Evolutionary conservation across 2,797 vertebrate species (phyloP), one percentile per base, ranked within the genome.

Genomic region (Moxostoma hubbsi): DNA sequence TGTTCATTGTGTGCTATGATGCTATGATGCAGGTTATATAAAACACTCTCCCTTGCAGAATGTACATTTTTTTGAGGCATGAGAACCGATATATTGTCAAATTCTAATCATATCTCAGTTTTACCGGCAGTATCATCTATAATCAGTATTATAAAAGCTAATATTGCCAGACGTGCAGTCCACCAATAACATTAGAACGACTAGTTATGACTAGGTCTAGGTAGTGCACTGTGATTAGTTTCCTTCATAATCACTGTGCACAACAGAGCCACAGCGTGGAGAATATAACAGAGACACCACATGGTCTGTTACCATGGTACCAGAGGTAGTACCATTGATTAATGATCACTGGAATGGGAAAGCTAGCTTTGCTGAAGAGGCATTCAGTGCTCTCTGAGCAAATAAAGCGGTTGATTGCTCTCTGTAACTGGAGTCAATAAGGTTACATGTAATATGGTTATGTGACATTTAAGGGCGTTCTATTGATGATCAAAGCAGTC

Each of bases 301-400:
- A 81, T 78, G 58, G 78, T 74, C 62, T 74, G 82, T 86, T 81
- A 63, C 82, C 76, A 81, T 84, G 77, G 77, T 55, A 73, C 78
- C 77, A 77, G 50, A 24, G 76, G 70, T 50, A 71, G 49, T 83
- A 73, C 64, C 68, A 75, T 82, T 70, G 67, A 85, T 81, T 75
- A 69, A 77, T 65, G 73, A 63, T 50, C 49, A 64, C 50, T 73
- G 66, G 53, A 72, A 72, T 57, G 66, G 55, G 61, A 51, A 18
- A 63, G 45, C 54, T 50, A 10, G 36, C 15, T 15, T 12, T 11
- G 79, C 64, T 58, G 51, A 11, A 12, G 51, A 82, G 81, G 79
- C 64, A 13, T 9, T 65, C 55, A 9, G 61, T 62, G 51, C 47
- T 66, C 51, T 75, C 43, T n/a, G 57, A 77, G 57, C 24, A 58